A percentile compares a stretch with the other conserved stretches of the same genome.
These are phyloP conservation scores for Netelia virgata DNA, from an alignment of 2,888 invertebrate genomes.

Conservation along the genomic window DNA sequence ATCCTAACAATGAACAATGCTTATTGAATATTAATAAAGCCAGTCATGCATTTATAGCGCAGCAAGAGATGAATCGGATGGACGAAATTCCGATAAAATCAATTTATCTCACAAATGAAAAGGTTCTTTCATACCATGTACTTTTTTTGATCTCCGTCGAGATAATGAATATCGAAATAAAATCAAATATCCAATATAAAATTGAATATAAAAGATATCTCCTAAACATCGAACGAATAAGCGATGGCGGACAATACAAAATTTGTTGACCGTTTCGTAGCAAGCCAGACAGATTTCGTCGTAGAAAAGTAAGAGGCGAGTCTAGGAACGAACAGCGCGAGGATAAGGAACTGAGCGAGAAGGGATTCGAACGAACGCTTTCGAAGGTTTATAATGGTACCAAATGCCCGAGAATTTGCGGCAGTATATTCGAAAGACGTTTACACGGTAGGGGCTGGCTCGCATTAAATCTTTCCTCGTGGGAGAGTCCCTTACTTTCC, in stretches of 20 bases:
- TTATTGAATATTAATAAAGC: no score
- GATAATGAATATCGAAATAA: no score
- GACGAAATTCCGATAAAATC: no score
- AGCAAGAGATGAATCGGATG: no score
- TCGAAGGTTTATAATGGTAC: constrained; percentile 70
- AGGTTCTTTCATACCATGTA: no score
- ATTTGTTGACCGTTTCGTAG: constrained; percentile 1
- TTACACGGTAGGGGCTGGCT: constrained; percentile 73
- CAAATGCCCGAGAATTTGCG: constrained; percentile 67
- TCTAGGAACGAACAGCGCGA: constrained; percentile 16
- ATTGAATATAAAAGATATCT: background rate
- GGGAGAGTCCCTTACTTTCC: constrained; percentile 67
- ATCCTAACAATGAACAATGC: no score
- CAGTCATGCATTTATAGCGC: no score
- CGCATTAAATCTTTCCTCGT: constrained; percentile 72
- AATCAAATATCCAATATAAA: no score
- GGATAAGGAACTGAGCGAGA: constrained; percentile 46
- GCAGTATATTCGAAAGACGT: constrained; percentile 73
- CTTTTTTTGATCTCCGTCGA: no score
- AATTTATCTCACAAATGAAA: no score
- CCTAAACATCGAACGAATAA: background rate
- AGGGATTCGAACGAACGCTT: constrained; percentile 62
- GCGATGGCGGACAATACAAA: constrained; percentile 22
- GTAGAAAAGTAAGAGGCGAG: constrained; percentile 30
- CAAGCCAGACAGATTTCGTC: background rate